These are phyloP conservation scores for Caenorhabditis sinica DNA, from an alignment of 2,888 invertebrate species.

Conservation along the genomic window DNA sequence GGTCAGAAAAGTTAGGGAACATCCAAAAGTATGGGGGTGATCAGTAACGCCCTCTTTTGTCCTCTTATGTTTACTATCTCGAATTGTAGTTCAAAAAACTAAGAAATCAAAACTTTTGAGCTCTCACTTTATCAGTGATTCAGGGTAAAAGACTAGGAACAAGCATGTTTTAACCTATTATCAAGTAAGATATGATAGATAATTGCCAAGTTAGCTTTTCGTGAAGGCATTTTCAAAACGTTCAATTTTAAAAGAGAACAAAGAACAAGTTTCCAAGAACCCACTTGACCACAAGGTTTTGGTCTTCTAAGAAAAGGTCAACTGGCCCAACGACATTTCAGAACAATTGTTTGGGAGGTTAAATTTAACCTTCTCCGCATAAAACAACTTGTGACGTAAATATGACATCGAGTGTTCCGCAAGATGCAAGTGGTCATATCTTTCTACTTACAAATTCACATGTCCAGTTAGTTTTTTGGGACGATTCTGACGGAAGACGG, in stretches of 20 bases:
- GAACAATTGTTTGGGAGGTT: neutral
- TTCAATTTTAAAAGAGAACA: neutral
- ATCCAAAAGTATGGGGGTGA: conserved; percentile 1
- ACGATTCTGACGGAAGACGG: conserved; percentile 44
- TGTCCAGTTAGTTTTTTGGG: conserved; percentile 26
- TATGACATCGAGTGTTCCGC: too few relatives aligned
- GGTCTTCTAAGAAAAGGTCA: conserved; percentile 4
- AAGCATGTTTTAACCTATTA: neutral
- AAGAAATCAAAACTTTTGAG: neutral
- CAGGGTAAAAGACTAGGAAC: neutral
- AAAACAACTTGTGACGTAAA: conserved; percentile 17
- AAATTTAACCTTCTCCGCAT: conserved; percentile 6
- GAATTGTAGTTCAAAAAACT: neutral
- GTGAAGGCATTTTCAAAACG: neutral
- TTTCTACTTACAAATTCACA: conserved; percentile 26
- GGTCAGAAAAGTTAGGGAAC: conserved; percentile 15
- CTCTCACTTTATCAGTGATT: neutral
- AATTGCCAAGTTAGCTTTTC: neutral
- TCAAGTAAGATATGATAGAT: neutral
- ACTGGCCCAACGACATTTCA: conserved; percentile 9
- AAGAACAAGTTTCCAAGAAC: neutral
- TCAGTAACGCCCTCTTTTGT: conserved; percentile 10
- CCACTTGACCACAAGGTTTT: neutral
- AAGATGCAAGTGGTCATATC: neutral
- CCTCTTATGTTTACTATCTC: neutral